phyloP scores from a whole-genome alignment of 37 sponge, comb jelly and placozoan genomes.

The Aphrocallistes beatrix region DNA sequence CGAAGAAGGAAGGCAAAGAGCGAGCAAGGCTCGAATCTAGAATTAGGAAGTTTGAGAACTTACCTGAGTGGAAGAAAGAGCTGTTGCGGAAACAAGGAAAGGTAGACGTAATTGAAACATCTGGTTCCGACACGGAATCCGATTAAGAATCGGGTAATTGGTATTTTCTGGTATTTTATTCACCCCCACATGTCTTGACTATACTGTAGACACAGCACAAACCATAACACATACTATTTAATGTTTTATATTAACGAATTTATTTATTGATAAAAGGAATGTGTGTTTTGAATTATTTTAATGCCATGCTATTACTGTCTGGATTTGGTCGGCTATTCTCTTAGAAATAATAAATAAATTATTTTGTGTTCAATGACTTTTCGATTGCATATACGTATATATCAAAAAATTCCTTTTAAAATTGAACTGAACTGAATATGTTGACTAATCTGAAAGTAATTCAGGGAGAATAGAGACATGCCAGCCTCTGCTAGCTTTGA shows the following conservation, averaged over 20 bases:
- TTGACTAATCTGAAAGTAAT: background rate
- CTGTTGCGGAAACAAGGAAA: background rate
- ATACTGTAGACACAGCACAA: too few species aligned
- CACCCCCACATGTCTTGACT: too few species aligned
- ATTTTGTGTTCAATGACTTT: too few species aligned
- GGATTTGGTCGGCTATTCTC: too few species aligned
- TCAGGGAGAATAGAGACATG: background rate
- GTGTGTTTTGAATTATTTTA: too few species aligned
- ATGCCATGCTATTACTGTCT: too few species aligned
- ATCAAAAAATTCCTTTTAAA: too few species aligned
- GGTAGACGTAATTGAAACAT: background rate
- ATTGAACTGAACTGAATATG: background rate
- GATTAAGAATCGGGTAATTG: too few species aligned
- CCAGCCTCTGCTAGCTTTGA: background rate
- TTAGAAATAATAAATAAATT: background rate
- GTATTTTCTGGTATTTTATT: too few species aligned
- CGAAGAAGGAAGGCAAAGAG: background rate
- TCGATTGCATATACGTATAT: too few species aligned
- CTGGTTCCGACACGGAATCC: background rate
- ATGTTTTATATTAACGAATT: too few species aligned
- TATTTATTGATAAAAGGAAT: too few species aligned
- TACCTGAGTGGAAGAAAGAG: background rate
- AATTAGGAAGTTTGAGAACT: background rate
- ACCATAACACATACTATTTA: background rate
- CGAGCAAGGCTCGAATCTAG: background rate